Conservation (phyloP, 2,888 invertebrate species). For the Ichneumon xanthorius region DNA sequence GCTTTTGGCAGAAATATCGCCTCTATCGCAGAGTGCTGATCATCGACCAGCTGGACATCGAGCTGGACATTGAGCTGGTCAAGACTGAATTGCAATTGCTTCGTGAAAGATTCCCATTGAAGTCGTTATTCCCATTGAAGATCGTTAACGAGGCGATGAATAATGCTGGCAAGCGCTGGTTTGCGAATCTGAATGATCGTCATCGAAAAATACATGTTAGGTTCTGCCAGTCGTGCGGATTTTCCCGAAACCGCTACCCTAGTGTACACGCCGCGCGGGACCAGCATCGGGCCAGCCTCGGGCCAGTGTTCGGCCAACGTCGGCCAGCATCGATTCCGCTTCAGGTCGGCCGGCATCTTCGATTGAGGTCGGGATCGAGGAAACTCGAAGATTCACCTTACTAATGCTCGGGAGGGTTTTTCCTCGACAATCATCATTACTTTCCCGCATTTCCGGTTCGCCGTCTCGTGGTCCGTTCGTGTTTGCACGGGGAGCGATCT, state of each 20-base stretch:
- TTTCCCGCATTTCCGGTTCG: background rate
- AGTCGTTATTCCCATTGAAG: slow-evolving; percentile 26
- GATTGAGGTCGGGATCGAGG: background rate
- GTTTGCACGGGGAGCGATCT: slow-evolving; percentile 53
- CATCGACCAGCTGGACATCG: too few species aligned
- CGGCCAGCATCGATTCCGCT: too few species aligned
- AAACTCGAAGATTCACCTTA: slow-evolving; percentile 13
- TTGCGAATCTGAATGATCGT: slow-evolving; percentile 3
- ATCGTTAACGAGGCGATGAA: slow-evolving; percentile 9
- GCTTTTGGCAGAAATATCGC: slow-evolving; percentile 14
- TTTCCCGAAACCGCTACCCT: too few species aligned
- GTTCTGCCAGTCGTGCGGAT: too few species aligned
- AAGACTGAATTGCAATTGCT: slow-evolving; percentile 46
- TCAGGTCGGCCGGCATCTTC: background rate
- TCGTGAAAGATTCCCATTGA: slow-evolving; percentile 25
- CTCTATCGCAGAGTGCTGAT: slow-evolving; percentile 1
- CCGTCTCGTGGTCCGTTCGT: slow-evolving; percentile 21
- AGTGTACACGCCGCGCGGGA: too few species aligned
- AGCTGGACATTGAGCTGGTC: slow-evolving; percentile 31
- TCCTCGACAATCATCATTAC: slow-evolving; percentile 30
- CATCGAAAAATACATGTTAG: background rate
- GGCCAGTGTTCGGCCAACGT: too few species aligned
- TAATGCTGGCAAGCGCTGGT: background rate
- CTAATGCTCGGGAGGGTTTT: background rate
- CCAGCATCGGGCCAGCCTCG: too few species aligned